phyloP scores from a whole-genome alignment of 1,140 invertebrate genomes.

The Drosophila baimaii region DNA sequence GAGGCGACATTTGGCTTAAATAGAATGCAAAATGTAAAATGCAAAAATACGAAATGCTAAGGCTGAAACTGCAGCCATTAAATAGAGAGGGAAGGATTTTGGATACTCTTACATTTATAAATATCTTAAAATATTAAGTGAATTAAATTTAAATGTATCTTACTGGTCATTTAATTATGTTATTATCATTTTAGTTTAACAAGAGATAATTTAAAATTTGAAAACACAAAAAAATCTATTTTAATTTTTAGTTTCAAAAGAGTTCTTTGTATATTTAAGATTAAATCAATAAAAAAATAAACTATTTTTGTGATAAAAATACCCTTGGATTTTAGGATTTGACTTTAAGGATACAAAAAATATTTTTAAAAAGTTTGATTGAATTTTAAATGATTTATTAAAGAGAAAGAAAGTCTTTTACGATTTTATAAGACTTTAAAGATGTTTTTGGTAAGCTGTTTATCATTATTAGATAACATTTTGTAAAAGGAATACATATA shows the following conservation, averaged over 20 bases:
- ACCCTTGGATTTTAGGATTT: too few relatives aligned
- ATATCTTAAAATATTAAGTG: neutral
- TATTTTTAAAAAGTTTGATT: too few relatives aligned
- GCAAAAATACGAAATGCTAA: conserved; percentile 19
- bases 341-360: too few relatives aligned
- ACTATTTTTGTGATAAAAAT: too few relatives aligned
- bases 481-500: neutral
- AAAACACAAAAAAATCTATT: too few relatives aligned
- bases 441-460: neutral
- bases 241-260: too few relatives aligned
- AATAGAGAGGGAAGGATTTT: neutral
- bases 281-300: too few relatives aligned
- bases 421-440: neutral
- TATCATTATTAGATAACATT: too few relatives aligned
- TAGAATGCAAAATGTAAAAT: conserved; percentile 48
- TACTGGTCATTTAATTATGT: too few relatives aligned
- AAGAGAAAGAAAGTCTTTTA: neutral
- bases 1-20: conserved; percentile 51
- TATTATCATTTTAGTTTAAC: too few relatives aligned
- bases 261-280: neutral
- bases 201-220: too few relatives aligned
- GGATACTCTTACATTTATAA: neutral
- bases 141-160: too few relatives aligned
- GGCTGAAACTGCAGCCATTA: conserved; percentile 13
- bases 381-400: neutral